Conservation (phyloP, 2,797 vertebrate species). For the Rhynchonycteris naso region DNA sequence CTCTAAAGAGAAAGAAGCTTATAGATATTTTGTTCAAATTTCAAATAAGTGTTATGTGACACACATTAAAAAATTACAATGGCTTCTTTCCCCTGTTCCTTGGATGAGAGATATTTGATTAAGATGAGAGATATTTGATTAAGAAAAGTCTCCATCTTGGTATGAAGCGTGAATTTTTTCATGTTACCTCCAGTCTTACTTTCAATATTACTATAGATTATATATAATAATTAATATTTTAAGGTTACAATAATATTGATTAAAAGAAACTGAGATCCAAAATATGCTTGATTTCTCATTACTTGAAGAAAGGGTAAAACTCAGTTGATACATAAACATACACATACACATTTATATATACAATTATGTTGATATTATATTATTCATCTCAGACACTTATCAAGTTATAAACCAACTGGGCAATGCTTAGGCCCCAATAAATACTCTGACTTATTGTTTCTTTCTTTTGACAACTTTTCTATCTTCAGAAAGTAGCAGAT, state of each 20-base stretch:
- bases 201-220: not conserved
- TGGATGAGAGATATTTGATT: not conserved
- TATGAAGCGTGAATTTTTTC: not conserved
- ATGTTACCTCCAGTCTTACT: not conserved
- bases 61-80: not conserved
- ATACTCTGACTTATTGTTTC: not conserved
- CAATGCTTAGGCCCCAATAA: not conserved
- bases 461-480: slow-evolving; percentile 23
- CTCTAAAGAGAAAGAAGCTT: not conserved
- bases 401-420: not conserved
- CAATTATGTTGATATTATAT: not conserved
- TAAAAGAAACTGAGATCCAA: slow-evolving; percentile 11
- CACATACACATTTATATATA: not conserved
- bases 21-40: slow-evolving; percentile 5
- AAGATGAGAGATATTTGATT: not conserved
- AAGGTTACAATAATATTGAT: not conserved
- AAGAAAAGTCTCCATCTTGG: not conserved
- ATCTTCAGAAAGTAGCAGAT: not conserved
- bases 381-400: not conserved
- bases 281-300: slow-evolving; percentile 5
- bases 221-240: not conserved
- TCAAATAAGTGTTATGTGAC: not conserved
- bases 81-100: not conserved
- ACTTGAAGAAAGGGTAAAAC: not conserved
- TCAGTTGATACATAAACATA: not conserved